Percentiles rank a stretch among this genome's conserved stretches.
These are phyloP conservation scores for Megaceryle torquata DNA, from an alignment of 2,113 vertebrate species.

Conservation along the genomic window DNA sequence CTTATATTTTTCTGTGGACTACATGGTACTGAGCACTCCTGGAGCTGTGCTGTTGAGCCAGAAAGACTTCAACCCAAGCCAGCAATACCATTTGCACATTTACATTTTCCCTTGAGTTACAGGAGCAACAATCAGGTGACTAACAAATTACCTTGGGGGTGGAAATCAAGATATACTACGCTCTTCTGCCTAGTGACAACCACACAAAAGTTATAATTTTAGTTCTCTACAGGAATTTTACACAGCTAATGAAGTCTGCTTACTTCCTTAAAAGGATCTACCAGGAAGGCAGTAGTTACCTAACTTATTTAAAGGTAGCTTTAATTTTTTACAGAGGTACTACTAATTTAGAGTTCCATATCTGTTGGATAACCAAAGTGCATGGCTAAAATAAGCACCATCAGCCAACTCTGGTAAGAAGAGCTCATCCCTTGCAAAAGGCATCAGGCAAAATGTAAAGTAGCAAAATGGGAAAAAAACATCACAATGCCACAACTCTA, in stretches of 20 bases:
- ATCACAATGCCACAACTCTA: background rate
- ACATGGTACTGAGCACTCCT: background rate
- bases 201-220: slow-evolving; percentile 49
- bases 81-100: background rate
- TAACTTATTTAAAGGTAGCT: background rate
- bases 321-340: background rate
- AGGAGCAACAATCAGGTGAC: slow-evolving; percentile 36
- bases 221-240: slow-evolving; percentile 29
- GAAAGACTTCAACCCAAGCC: background rate
- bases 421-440: background rate
- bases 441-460: background rate
- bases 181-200: slow-evolving; percentile 45
- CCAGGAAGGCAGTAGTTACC: slow-evolving; percentile 4
- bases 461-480: background rate
- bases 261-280: background rate
- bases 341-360: background rate
- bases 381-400: background rate
- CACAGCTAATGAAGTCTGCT: slow-evolving; percentile 11
- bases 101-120: background rate
- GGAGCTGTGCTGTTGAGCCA: background rate
- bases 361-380: background rate
- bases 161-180: slow-evolving; percentile 1
- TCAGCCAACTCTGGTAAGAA: background rate
- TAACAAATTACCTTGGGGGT: slow-evolving; percentile 9
- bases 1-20: background rate